Evolutionary conservation across 2,113 vertebrate species (phyloP).

Genomic region (Erythrocercus mccallii): DNA sequence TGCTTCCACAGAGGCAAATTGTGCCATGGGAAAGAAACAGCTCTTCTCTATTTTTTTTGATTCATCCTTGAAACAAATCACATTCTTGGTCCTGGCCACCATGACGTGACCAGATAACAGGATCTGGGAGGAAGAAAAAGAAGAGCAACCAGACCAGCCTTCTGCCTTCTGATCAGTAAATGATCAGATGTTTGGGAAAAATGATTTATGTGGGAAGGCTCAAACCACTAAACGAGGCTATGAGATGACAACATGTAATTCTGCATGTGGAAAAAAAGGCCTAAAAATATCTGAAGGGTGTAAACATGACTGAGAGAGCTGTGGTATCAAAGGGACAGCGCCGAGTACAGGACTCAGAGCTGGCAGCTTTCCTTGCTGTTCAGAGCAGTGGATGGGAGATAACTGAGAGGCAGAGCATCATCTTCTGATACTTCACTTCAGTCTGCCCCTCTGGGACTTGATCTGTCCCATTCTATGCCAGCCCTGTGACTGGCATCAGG

Average conservation of each 20-base stretch:
- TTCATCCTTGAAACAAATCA: neutral
- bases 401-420: neutral
- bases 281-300: constrained; percentile 60
- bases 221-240: neutral
- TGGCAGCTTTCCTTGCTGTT: constrained; percentile 3
- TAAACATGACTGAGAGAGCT: constrained; percentile 48
- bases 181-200: constrained; percentile 20
- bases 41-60: neutral
- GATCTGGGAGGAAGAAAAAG: neutral
- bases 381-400: neutral
- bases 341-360: neutral
- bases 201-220: constrained; percentile 46
- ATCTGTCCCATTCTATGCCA: neutral
- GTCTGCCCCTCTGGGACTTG: neutral
- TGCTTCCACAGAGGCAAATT: neutral
- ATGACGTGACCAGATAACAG: neutral
- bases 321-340: neutral
- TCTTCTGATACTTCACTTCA: neutral
- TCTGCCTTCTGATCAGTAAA: constrained; percentile 28
- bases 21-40: neutral
- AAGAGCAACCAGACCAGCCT: neutral
- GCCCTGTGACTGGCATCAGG: neutral
- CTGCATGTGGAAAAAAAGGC: neutral
- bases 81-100: neutral
- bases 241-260: neutral